These are phyloP conservation scores for Abrostola triplasia DNA, from an alignment of 2,888 invertebrate species.

Conservation along the genomic window DNA sequence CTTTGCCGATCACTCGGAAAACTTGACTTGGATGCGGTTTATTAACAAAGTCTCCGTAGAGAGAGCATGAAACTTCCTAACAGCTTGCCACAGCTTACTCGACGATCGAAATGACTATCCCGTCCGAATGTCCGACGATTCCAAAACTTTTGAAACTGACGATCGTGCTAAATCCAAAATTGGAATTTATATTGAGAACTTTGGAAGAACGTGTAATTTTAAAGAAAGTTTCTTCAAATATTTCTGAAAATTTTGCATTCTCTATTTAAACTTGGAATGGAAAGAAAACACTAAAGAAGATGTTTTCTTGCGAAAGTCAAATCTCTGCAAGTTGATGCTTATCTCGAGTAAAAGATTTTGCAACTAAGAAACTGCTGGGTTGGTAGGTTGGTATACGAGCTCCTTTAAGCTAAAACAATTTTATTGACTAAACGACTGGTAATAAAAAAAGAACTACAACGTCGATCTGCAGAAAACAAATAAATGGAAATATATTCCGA, in stretches of 20 bases:
- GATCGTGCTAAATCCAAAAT: slow-evolving; percentile 53
- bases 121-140: slow-evolving; percentile 50
- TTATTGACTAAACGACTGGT: too few relatives aligned
- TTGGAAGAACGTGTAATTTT: slow-evolving; percentile 30
- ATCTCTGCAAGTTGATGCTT: slow-evolving; percentile 9
- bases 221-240: slow-evolving; percentile 41
- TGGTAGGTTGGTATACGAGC: too few relatives aligned
- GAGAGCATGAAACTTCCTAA: slow-evolving; percentile 54
- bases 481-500: slow-evolving; percentile 42
- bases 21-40: slow-evolving; percentile 55
- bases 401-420: too few relatives aligned
- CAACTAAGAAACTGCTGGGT: too few relatives aligned
- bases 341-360: neutral
- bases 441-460: slow-evolving; percentile 9
- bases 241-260: slow-evolving; percentile 31
- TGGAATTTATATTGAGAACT: slow-evolving; percentile 58
- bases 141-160: slow-evolving; percentile 56
- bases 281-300: slow-evolving; percentile 19
- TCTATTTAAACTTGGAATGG: slow-evolving; percentile 21
- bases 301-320: slow-evolving; percentile 19
- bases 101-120: slow-evolving; percentile 54
- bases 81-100: slow-evolving; percentile 57
- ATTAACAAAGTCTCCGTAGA: slow-evolving; percentile 54
- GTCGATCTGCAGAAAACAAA: slow-evolving; percentile 18
- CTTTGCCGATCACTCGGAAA: slow-evolving; percentile 31